These are phyloP conservation scores for Falco cherrug DNA, from an alignment of 2,797 vertebrate genomes.

Conservation along the genomic window DNA sequence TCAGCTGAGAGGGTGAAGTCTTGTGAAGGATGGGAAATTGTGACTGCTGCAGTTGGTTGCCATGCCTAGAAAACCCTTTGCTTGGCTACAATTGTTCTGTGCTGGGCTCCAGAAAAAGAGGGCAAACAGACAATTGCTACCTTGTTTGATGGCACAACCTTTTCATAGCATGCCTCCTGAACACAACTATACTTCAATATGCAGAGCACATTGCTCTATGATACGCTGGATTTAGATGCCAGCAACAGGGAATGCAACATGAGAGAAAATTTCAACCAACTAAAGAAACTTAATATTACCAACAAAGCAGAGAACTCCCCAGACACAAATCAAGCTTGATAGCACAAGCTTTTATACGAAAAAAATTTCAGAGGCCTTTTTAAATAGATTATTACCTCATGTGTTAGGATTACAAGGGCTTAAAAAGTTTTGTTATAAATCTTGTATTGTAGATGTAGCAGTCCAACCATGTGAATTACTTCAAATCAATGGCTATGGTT, in stretches of 20 bases:
- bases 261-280: neutral
- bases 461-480: neutral
- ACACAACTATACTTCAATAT: neutral
- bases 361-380: neutral
- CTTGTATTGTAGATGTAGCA: neutral
- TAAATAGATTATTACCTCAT: neutral
- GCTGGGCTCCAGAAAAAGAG: neutral
- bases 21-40: neutral
- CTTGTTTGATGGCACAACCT: neutral
- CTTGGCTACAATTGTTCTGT: neutral
- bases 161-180: neutral
- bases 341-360: neutral
- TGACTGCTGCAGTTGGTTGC: neutral
- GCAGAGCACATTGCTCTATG: neutral
- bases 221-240: neutral
- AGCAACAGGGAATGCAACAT: neutral
- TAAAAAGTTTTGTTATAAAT: neutral
- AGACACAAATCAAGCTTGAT: neutral
- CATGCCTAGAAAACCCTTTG: neutral
- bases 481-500: neutral
- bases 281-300: neutral
- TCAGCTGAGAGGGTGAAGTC: neutral
- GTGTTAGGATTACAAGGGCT: neutral
- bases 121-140: neutral
- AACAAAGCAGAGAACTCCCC: neutral